Evolutionary conservation across 2,888 invertebrate genomes (phyloP), one percentile per base, ranked within the genome.

Genomic region (Eilema sororculum): DNA sequence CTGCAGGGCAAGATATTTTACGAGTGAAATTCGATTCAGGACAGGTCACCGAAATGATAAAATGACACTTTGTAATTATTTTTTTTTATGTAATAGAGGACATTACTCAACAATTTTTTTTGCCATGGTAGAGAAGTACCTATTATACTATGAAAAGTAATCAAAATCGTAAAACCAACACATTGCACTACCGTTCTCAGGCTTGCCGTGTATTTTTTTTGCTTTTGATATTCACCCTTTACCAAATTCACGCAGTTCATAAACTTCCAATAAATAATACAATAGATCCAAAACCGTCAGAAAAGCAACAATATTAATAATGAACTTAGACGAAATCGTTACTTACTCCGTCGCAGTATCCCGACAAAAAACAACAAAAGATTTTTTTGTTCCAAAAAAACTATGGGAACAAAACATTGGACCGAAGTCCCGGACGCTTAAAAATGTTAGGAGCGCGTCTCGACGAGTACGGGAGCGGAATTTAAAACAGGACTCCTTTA

Each of bases 401-500:
- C 82, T 85, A 88, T 92, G 92, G 90, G 93, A 92, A 92, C 52
- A n/a, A n/a, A 52, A 52, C n/a, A 87, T 86, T 84, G 86, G 81
- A 0, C 87, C 87, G 81, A 84, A 84, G 84, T 83, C 74, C 75
- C 82, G 90, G 86, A 93, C 93, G 91, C 91, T 91, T 88, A 92
- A 93, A 91, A 89, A 94, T 94, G 93, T 92, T 86, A 75, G 90
- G 91, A 90, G 86, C 89, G 91, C 91, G 89, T 87, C 88, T 88
- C 84, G 78, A 78, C 69, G 76, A 69, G 86, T 87, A 93, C 95
- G 92, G 86, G 90, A 89, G 86, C 74, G 92, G 95, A 94, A 95
- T 95, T 91, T 94, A 89, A 94, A 95, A 88, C 84, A 94, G 91
- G 85, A 84, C 86, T 87, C 90, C 91, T 90, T 90, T 88, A 88